phyloP scores from a whole-genome alignment of 30 jellyfish, hydroid and myxozoan species.

The Phacellophora camtschatica region DNA sequence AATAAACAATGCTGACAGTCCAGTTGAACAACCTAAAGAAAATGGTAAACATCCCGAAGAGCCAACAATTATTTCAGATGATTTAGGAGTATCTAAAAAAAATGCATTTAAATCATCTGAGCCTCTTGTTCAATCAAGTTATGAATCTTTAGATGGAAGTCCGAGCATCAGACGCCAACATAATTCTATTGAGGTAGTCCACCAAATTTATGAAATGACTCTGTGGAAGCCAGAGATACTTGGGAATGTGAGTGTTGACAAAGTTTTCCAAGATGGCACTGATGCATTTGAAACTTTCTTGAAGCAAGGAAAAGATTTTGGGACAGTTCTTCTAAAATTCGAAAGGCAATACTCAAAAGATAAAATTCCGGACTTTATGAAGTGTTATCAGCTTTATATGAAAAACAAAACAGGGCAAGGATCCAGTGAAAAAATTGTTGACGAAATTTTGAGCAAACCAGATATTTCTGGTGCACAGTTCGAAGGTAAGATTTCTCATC shows the following conservation, averaged over 20 bases:
- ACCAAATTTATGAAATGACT: constrained; percentile 54
- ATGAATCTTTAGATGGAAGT: constrained; percentile 55
- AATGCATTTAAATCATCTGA: not conserved
- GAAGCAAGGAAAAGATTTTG: constrained; percentile 29
- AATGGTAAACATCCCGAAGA: not conserved
- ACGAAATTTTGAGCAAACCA: not conserved
- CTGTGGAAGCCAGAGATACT: constrained; percentile 69
- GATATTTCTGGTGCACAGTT: constrained; percentile 15
- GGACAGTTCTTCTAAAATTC: constrained; percentile 52
- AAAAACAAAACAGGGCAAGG: constrained; percentile 11
- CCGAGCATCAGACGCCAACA: constrained; percentile 18
- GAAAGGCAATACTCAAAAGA: constrained; percentile 51
- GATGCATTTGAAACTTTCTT: constrained; percentile 51
- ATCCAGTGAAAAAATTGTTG: not conserved
- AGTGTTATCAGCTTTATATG: constrained; percentile 46
- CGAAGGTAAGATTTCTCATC: not conserved
- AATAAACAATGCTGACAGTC: constrained; percentile 23
- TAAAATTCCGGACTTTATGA: constrained; percentile 51
- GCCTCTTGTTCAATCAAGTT: constrained; percentile 9
- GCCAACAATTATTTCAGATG: constrained; percentile 23
- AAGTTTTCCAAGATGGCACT: constrained; percentile 49
- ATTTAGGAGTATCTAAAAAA: not conserved
- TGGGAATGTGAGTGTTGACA: constrained; percentile 53
- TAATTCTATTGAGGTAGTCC: constrained; percentile 22
- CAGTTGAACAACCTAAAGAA: constrained; percentile 27